Conservation (phyloP, 1,140 invertebrate species). For the Leptinotarsa texana region DNA sequence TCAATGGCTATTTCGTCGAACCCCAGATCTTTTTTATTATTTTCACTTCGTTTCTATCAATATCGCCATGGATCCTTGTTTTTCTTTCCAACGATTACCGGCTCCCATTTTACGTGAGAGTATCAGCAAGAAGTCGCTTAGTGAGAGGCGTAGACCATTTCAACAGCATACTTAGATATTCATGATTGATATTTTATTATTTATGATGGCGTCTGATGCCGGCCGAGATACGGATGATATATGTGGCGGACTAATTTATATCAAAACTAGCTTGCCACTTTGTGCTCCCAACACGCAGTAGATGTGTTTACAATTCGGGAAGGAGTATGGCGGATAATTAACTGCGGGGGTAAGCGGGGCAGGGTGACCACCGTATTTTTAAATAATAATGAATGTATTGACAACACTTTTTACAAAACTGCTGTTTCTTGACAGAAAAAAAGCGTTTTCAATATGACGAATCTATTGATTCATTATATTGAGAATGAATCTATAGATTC, state of each 20-base stretch:
- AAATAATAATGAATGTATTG: too few species aligned
- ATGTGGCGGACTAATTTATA: constrained; percentile 39
- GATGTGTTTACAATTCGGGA: background rate
- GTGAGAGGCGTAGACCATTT: constrained; percentile 40
- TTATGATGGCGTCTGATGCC: constrained; percentile 41
- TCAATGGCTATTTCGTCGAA: too few species aligned
- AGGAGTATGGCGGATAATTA: background rate
- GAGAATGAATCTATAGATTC: too few species aligned
- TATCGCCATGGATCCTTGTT: too few species aligned
- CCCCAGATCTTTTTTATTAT: too few species aligned
- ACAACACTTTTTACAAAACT: too few species aligned
- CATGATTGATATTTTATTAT: constrained; percentile 50
- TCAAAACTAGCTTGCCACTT: constrained; percentile 27
- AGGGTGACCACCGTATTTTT: background rate
- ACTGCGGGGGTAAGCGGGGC: background rate
- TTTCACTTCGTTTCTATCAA: too few species aligned
- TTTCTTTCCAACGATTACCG: background rate
- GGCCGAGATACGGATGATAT: constrained; percentile 41
- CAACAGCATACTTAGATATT: constrained; percentile 47
- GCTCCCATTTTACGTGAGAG: constrained; percentile 11
- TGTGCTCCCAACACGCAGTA: constrained; percentile 12
- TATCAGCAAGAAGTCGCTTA: constrained; percentile 31
- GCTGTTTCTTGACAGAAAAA: too few species aligned
- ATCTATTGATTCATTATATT: too few species aligned
- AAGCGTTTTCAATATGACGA: too few species aligned